A percentile compares a stretch with the other conserved stretches of the same genome.
Evolutionary conservation across 2,888 invertebrate genomes (phyloP).

Genomic region (Caenorhabditis sp.): DNA sequence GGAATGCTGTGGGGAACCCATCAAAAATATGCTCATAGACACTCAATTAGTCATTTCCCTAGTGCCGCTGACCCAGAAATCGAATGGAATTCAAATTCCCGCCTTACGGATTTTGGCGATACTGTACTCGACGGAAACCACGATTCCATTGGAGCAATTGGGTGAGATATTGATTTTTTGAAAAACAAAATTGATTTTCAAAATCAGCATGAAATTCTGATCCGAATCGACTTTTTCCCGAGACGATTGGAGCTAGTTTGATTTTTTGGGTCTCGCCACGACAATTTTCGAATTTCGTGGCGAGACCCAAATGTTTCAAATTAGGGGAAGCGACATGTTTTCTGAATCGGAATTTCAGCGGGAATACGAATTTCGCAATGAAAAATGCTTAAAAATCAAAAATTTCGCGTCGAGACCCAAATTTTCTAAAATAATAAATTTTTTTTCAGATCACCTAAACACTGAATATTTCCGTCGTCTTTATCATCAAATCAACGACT

Average conservation of each 20-base stretch:
- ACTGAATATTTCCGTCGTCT: constrained; percentile 50
- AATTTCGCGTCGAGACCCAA: not conserved
- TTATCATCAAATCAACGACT: constrained; percentile 25
- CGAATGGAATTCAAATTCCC: constrained; percentile 48
- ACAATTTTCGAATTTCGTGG: not conserved
- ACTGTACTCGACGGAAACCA: constrained; percentile 41
- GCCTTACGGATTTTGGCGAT: constrained; percentile 44
- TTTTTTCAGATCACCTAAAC: constrained; percentile 60
- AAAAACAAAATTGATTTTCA: too few relatives aligned
- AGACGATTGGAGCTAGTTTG: too few relatives aligned
- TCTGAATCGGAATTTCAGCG: too few relatives aligned
- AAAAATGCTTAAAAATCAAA: not conserved
- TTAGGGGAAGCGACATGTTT: too few relatives aligned
- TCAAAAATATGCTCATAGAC: constrained; percentile 52
- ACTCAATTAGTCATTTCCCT: constrained; percentile 54
- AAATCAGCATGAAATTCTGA: too few relatives aligned
- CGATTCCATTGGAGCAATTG: constrained; percentile 61
- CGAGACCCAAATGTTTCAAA: too few relatives aligned
- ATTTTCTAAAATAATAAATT: too few relatives aligned
- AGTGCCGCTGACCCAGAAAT: constrained; percentile 50
- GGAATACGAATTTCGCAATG: too few relatives aligned
- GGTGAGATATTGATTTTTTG: constrained; percentile 25
- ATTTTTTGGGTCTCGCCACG: not conserved
- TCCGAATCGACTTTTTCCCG: too few relatives aligned
- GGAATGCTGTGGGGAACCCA: constrained; percentile 36